Base-by-base conservation (phyloP, 2,113 vertebrate genomes). In the Muscicapa adusta region DNA sequence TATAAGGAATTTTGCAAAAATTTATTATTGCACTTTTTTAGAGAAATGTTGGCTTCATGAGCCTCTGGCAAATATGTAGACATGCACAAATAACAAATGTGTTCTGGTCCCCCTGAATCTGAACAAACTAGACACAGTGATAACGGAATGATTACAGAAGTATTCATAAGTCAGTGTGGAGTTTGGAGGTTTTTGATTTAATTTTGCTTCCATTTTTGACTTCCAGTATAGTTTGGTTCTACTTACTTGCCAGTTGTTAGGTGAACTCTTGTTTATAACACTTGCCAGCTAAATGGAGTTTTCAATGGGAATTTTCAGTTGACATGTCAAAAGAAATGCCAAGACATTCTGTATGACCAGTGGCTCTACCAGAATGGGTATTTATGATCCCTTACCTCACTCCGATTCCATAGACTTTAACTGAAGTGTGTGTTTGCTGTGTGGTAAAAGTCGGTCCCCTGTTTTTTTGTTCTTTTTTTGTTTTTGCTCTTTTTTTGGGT, bases 41-140 rank as follows among this genome's bases (percentile, higher is more conserved):
- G 50, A 81, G 25, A 57, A 66, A 14, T 38, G n/a, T 87, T 70
- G 53, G 26, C 74, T 85, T 75, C 8, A 2, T 1, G 12, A 81
- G 66, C 82, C 42, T 94, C 92, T 96, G 94, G 94, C 93, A 91
- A 72, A 29, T 8, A 57, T 82, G 73, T 31, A 76, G 81, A 85
- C 50, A n/a, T 57, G 77, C 89, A 95, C 91, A 90, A 97, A 96
- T 96, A 89, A 95, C 93, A 94, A 94, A 95, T 42, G 18, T 73
- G 11, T 61, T 85, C 13, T 29, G 60, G 42, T 78, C 63, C 74
- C 78, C 76, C 51, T 31, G 38, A 91, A 51, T 16, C 77, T 68
- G 60, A 91, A 24, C 22, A n/a, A 68, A 28, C 12, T 73, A 73
- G 85, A 74, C 38, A 57, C 94, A 94, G 63, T 67, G 86, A 77